These are phyloP conservation scores for Brachyalestes nurse DNA, from an alignment of 2,797 vertebrate genomes.

Conservation along the genomic window DNA sequence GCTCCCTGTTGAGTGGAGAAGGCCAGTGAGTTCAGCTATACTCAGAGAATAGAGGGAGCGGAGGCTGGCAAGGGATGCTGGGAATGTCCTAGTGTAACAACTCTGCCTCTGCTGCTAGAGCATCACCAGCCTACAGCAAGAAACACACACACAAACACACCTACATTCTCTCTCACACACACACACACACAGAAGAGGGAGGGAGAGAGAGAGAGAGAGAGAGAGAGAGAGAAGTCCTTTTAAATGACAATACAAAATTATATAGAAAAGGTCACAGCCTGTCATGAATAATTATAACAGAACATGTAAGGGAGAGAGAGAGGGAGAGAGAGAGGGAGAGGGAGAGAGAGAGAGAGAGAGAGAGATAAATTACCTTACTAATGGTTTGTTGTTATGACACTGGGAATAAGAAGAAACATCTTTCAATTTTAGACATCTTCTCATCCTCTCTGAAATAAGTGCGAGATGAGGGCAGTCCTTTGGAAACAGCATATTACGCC, in stretches of 20 bases:
- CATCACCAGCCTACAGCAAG: slow-evolving; percentile 1
- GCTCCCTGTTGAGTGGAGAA: slow-evolving; percentile 1
- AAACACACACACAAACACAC: not conserved
- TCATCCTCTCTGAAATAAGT: not conserved
- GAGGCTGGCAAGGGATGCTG: slow-evolving; percentile 8
- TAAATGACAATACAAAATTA: no score
- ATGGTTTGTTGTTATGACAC: not conserved
- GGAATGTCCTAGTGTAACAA: not conserved
- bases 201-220: no score
- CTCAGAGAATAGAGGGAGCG: not conserved
- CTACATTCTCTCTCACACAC: rapidly evolving
- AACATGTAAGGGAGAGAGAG: not conserved
- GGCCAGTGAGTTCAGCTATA: slow-evolving; percentile 7
- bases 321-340: not conserved
- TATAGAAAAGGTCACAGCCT: no score
- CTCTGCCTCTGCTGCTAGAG: not conserved
- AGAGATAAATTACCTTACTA: not conserved
- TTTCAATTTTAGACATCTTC: not conserved
- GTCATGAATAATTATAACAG: not conserved
- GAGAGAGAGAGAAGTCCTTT: no score
- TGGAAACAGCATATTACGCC: not conserved
- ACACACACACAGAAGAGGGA: no score
- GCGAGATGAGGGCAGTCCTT: not conserved
- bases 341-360: not conserved
- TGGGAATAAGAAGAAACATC: not conserved